Conservation (phyloP, 1,140 invertebrate species). For the Apis laboriosa region DNA sequence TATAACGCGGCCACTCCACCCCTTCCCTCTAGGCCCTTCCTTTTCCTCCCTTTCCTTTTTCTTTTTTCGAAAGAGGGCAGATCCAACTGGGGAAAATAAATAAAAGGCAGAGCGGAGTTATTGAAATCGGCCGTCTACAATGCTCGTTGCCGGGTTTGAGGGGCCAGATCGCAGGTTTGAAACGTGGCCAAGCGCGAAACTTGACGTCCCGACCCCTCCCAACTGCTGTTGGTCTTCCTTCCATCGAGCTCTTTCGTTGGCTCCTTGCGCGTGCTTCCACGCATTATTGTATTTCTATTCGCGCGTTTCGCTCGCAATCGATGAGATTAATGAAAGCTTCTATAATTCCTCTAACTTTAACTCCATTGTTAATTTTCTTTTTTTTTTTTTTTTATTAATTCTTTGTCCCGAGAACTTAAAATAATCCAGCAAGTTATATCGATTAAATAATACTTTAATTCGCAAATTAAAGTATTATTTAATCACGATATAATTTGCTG, state of each 20-base stretch:
- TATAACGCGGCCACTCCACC: slow-evolving; percentile 62
- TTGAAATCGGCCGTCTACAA: slow-evolving; percentile 74
- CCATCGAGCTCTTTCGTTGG: neutral
- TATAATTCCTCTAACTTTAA: neutral
- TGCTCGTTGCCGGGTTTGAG: slow-evolving; percentile 75
- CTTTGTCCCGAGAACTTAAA: too few species aligned
- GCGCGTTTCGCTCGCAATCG: neutral
- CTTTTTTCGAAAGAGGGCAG: neutral
- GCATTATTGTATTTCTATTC: neutral
- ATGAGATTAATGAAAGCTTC: neutral
- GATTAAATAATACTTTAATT: too few species aligned
- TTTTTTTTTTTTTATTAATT: too few species aligned
- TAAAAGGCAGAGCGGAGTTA: slow-evolving; percentile 65
- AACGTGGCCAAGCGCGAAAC: slow-evolving; percentile 68
- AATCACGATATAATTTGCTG: too few species aligned
- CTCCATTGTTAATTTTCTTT: too few species aligned
- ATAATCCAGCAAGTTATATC: too few species aligned
- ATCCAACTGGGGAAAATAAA: slow-evolving; percentile 53
- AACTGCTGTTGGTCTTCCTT: slow-evolving; percentile 62
- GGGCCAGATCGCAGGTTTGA: slow-evolving; percentile 61
- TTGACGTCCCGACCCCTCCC: slow-evolving; percentile 75
- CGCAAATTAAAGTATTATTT: too few species aligned
- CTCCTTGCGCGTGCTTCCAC: slow-evolving; percentile 10
- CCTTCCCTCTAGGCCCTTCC: slow-evolving; percentile 3
- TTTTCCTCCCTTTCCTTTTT: too few species aligned